Percentiles rank a stretch among this genome's conserved stretches.
These are phyloP conservation scores for Athripsodes cinereus DNA, from an alignment of 2,888 invertebrate genomes.

Conservation along the genomic window DNA sequence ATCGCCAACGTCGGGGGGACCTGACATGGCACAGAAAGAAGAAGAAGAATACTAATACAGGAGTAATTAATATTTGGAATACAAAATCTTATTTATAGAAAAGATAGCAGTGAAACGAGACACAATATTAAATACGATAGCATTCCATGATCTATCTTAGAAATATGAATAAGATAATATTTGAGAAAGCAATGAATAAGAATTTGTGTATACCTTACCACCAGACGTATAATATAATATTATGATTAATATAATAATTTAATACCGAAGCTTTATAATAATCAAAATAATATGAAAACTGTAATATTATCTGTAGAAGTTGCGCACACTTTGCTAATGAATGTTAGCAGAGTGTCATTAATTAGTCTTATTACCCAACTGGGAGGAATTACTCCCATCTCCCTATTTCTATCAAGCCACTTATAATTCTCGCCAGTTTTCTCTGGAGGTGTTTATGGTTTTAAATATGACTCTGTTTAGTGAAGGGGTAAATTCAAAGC, in stretches of 20 bases:
- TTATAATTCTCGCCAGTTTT: constrained; percentile 27
- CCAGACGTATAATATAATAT: background rate
- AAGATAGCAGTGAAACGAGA: too few species aligned
- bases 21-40: too few species aligned
- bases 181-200: too few species aligned
- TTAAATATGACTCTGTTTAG: constrained; percentile 26
- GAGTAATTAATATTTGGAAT: too few species aligned
- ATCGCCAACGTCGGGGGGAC: too few species aligned
- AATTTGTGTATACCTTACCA: too few species aligned
- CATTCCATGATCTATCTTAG: too few species aligned
- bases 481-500: constrained; percentile 19
- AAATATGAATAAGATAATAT: too few species aligned
- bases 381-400: constrained; percentile 22
- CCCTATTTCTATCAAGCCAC: constrained; percentile 14
- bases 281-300: constrained; percentile 25
- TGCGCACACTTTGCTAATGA: constrained; percentile 25
- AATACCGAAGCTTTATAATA: constrained; percentile 23
- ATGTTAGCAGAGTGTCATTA: constrained; percentile 27
- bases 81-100: too few species aligned
- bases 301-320: constrained; percentile 14
- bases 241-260: background rate
- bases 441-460: constrained; percentile 27
- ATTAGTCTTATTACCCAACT: constrained; percentile 27
- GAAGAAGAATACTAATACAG: too few species aligned
- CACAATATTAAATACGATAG: too few species aligned